Evolutionary conservation across 2,888 invertebrate genomes (phyloP).

Genomic region (Rhogogaster chlorosoma): DNA sequence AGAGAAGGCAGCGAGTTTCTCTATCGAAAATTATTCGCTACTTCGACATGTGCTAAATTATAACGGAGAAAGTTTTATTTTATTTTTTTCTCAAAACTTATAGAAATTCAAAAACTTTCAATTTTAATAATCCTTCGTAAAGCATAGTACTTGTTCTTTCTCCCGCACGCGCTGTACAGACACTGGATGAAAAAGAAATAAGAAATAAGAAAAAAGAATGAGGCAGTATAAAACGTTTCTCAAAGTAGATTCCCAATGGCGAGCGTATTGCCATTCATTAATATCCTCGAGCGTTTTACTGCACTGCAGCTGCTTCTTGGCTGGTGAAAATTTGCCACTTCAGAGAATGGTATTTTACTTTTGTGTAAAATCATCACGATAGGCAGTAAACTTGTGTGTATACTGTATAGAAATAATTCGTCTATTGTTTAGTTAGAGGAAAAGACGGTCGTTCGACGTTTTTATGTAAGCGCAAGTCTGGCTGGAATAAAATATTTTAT

Average conservation of each 20-base stretch:
- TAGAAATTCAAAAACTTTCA: neutral
- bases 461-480: neutral
- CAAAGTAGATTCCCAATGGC: neutral
- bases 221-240: neutral
- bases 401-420: neutral
- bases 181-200: neutral
- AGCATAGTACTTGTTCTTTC: neutral
- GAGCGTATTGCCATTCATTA: slow-evolving; percentile 9
- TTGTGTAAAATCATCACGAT: neutral
- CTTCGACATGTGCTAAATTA: neutral
- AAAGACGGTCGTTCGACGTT: neutral
- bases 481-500: neutral
- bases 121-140: neutral
- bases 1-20: neutral
- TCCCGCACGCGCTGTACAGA: neutral
- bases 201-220: neutral
- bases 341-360: neutral
- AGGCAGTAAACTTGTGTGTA: neutral
- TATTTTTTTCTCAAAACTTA: neutral
- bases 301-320: neutral
- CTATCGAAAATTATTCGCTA: neutral
- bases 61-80: neutral
- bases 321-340: neutral
- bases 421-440: neutral
- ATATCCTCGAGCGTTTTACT: neutral